Conservation (phyloP, 2,888 invertebrate genomes). For the Octonoba sinensis region DNA sequence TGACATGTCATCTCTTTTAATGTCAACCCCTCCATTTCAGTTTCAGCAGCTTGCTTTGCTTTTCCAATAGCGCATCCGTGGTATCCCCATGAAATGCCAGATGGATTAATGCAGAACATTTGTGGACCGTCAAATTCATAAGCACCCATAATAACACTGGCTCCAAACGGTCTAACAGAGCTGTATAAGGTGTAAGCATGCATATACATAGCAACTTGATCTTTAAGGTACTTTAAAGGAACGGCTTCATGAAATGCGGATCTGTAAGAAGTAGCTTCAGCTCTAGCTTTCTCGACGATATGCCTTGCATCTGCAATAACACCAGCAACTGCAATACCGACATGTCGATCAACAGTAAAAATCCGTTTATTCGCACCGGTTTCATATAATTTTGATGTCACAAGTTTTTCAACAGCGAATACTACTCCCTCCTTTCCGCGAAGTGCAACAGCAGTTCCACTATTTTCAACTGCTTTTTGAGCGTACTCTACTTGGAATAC, state of each 20-base stretch:
- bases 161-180: slow-evolving; percentile 97
- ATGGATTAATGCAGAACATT: slow-evolving; percentile 96
- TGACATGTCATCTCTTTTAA: slow-evolving; percentile 85
- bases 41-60: slow-evolving; percentile 98
- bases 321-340: slow-evolving; percentile 95
- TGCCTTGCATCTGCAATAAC: slow-evolving; percentile 94
- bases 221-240: slow-evolving; percentile 89
- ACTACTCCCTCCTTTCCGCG: slow-evolving; percentile 96
- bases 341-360: slow-evolving; percentile 91
- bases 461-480: slow-evolving; percentile 97
- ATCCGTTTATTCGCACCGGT: slow-evolving; percentile 87
- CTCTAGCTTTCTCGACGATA: slow-evolving; percentile 90
- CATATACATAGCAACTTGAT: slow-evolving; percentile 94
- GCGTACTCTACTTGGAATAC: slow-evolving; percentile 99
- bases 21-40: slow-evolving; percentile 96
- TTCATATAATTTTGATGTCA: slow-evolving; percentile 93
- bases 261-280: slow-evolving; percentile 94
- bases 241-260: slow-evolving; percentile 89
- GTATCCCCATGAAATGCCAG: slow-evolving; percentile 95
- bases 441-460: slow-evolving; percentile 95
- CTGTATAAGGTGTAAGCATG: slow-evolving; percentile 99
- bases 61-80: slow-evolving; percentile 98
- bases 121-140: slow-evolving; percentile 85
- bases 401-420: slow-evolving; percentile 96
- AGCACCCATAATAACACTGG: slow-evolving; percentile 88